Percentiles rank a stretch among this genome's conserved stretches.
Evolutionary conservation across 30 jellyfish, hydroid and myxozoan species (phyloP).

Genomic region (Hydractinia symbiolongicarpus): DNA sequence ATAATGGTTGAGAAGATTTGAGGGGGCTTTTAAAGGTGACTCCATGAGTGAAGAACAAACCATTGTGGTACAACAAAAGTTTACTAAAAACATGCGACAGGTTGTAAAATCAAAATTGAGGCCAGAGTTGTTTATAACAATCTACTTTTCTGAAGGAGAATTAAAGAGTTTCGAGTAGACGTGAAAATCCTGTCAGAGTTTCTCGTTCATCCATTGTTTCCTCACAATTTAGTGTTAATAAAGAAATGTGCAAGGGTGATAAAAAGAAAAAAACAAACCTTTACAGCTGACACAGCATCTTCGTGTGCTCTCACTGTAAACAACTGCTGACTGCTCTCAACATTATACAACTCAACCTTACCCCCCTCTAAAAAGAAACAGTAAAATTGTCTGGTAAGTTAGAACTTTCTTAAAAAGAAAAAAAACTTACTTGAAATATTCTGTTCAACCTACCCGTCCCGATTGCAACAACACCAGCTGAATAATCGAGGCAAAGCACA

Average conservation of each 20-base stretch:
- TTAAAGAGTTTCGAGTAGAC: no score
- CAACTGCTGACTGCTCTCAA: conserved; percentile 34
- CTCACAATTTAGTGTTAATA: background rate
- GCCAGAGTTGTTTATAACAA: no score
- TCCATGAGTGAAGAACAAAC: no score
- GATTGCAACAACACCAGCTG: conserved; percentile 35
- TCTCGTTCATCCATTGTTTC: no score
- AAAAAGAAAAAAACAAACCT: conserved; percentile 33
- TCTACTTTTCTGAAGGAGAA: no score
- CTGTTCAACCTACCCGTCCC: conserved; percentile 77
- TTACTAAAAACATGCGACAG: no score
- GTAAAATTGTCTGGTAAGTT: background rate
- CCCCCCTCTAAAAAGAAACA: conserved; percentile 56
- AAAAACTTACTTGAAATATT: no score
- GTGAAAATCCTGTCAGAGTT: no score
- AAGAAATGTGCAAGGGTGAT: background rate
- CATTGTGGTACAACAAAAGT: no score
- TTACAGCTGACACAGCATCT: conserved; percentile 55
- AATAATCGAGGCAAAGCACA: conserved; percentile 69
- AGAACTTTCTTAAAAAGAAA: background rate
- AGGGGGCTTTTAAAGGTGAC: no score
- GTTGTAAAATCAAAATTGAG: no score
- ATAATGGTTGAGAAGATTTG: no score
- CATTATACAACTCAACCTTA: conserved; percentile 56
- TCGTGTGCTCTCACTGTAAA: conserved; percentile 53